Evolutionary conservation across 2,113 vertebrate species (phyloP).

Genomic region (Caloenas nicobarica): DNA sequence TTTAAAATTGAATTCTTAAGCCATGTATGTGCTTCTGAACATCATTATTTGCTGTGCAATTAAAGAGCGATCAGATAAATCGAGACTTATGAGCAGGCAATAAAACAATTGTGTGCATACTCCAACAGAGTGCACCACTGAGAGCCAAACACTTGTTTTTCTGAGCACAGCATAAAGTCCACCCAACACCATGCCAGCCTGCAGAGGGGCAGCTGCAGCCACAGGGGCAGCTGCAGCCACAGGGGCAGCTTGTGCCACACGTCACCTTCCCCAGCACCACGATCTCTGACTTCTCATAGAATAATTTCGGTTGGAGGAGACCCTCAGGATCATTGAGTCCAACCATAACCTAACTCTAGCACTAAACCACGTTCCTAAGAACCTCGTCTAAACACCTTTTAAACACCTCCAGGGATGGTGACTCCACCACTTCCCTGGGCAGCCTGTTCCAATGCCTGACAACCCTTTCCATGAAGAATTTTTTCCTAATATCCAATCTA

Average conservation of each 20-base stretch:
- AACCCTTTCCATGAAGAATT: too few species aligned
- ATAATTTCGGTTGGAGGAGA: too few species aligned
- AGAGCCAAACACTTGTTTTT: fast-evolving
- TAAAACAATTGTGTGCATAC: fast-evolving
- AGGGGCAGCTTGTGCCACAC: background rate
- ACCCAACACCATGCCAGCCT: background rate
- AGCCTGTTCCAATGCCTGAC: too few species aligned
- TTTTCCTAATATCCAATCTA: too few species aligned
- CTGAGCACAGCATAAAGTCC: fast-evolving
- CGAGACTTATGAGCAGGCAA: fast-evolving
- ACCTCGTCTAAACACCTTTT: too few species aligned
- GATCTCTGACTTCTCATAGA: background rate
- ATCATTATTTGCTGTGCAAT: fast-evolving
- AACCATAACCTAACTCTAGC: background rate
- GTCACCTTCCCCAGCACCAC: fast-evolving
- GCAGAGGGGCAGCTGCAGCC: fast-evolving
- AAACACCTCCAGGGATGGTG: too few species aligned
- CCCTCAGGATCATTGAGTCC: too few species aligned
- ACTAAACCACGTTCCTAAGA: too few species aligned
- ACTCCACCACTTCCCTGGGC: too few species aligned
- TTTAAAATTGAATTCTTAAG: background rate
- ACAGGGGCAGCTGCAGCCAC: fast-evolving
- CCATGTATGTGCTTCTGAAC: fast-evolving
- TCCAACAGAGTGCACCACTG: fast-evolving
- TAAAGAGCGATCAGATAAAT: fast-evolving